A percentile compares a stretch with the other conserved stretches of the same genome.
phyloP scores from a whole-genome alignment of 1,140 invertebrate genomes.

The Reticulitermes speratus region DNA sequence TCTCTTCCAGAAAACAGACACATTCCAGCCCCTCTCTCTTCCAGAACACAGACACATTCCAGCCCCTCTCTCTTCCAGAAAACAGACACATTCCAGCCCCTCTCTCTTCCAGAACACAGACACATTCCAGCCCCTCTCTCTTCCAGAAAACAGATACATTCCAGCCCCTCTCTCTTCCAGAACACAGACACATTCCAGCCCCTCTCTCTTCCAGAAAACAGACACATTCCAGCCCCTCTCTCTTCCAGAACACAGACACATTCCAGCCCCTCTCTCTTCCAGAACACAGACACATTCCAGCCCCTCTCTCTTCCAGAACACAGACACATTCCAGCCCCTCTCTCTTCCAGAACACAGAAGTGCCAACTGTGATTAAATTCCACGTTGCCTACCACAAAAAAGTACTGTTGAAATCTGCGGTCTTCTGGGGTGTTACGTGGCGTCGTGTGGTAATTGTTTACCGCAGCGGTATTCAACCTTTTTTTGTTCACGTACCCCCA shows the following conservation, averaged over 20 bases:
- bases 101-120: neutral
- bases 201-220: neutral
- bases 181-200: neutral
- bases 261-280: neutral
- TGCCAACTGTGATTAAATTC: conserved; percentile 15
- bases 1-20: neutral
- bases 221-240: neutral
- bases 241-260: neutral
- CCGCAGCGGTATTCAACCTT: too few species aligned
- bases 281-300: neutral
- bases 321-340: too few species aligned
- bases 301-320: neutral
- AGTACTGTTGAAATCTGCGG: too few species aligned
- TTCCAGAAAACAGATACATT: neutral
- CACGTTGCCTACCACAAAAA: neutral
- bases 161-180: neutral
- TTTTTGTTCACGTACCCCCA: too few species aligned
- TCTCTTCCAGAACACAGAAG: neutral
- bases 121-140: neutral
- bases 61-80: neutral
- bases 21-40: neutral
- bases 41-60: neutral
- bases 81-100: neutral
- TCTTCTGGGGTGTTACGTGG: too few species aligned
- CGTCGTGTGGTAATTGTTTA: too few species aligned